phyloP scores from a whole-genome alignment of 2,113 vertebrate species.

The Chionodraco myersi region DNA sequence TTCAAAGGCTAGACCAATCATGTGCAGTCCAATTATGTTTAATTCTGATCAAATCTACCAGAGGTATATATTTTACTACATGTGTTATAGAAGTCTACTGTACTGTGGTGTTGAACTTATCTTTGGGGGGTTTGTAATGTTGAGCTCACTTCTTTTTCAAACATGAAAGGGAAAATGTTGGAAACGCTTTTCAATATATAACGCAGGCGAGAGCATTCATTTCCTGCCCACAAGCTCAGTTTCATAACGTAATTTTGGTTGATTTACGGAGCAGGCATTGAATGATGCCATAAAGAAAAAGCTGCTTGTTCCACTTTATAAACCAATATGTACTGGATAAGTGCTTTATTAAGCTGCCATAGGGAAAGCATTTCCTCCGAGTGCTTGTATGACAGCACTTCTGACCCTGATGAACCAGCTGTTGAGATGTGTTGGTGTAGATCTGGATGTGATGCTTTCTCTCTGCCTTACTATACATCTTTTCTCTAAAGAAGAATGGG shows the following conservation, averaged over 20 bases:
- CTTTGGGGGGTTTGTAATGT: not conserved
- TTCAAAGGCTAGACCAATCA: too few species aligned
- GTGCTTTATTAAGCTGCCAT: not conserved
- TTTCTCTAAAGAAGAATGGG: slow-evolving; percentile 72
- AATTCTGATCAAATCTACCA: not conserved
- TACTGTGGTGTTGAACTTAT: not conserved
- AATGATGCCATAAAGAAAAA: not conserved
- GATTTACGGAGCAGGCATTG: not conserved
- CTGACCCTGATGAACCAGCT: slow-evolving; percentile 8
- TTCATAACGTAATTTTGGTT: not conserved
- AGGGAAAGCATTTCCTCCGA: not conserved
- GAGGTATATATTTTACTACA: not conserved
- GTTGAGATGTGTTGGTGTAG: slow-evolving; percentile 8
- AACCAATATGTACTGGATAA: not conserved
- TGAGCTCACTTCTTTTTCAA: not conserved
- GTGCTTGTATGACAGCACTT: not conserved
- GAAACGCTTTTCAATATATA: too few species aligned
- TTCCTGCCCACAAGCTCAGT: too few species aligned
- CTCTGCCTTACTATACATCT: slow-evolving; percentile 63
- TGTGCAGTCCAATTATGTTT: too few species aligned
- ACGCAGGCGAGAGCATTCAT: too few species aligned
- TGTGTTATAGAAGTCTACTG: not conserved
- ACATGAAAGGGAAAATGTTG: not conserved
- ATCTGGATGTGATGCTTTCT: slow-evolving; percentile 45
- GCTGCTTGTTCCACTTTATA: not conserved